These are phyloP conservation scores for Boloria euphrosyne DNA, from an alignment of 2,888 invertebrate genomes.

Conservation along the genomic window DNA sequence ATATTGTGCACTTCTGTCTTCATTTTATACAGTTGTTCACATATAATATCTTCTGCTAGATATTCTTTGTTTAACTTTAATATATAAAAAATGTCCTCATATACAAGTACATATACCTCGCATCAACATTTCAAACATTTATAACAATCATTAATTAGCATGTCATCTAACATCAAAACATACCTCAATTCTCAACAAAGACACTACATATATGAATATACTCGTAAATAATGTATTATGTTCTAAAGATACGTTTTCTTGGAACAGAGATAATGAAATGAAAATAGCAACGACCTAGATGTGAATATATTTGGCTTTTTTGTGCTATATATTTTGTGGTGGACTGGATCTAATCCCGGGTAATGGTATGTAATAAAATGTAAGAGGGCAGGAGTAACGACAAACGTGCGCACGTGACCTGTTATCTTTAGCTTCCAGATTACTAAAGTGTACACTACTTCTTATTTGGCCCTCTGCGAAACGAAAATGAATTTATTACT, in stretches of 20 bases:
- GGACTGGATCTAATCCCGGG: conserved; percentile 68
- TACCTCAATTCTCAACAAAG: too few relatives aligned
- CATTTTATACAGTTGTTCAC: too few relatives aligned
- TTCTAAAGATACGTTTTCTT: conserved; percentile 9
- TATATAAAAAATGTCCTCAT: too few relatives aligned
- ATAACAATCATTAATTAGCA: too few relatives aligned
- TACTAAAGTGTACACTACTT: conserved; percentile 44
- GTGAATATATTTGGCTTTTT: conserved; percentile 18
- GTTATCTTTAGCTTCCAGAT: conserved; percentile 59
- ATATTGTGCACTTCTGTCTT: too few relatives aligned
- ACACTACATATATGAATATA: too few relatives aligned
- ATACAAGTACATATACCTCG: too few relatives aligned
- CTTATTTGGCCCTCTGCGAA: conserved; percentile 19
- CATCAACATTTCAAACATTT: too few relatives aligned
- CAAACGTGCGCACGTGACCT: conserved; percentile 77
- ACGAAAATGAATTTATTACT: conserved; percentile 2
- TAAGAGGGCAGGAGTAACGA: conserved; percentile 74
- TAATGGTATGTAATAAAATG: conserved; percentile 78
- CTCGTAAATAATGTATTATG: conserved; percentile 7
- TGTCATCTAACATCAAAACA: too few relatives aligned
- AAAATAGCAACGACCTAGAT: conserved; percentile 14
- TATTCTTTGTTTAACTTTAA: too few relatives aligned
- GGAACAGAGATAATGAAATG: conserved; percentile 19
- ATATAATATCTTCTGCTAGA: too few relatives aligned
- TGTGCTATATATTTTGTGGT: conserved; percentile 20